These are phyloP conservation scores for Galerucella calmariensis DNA, from an alignment of 2,888 invertebrate species.

Conservation along the genomic window DNA sequence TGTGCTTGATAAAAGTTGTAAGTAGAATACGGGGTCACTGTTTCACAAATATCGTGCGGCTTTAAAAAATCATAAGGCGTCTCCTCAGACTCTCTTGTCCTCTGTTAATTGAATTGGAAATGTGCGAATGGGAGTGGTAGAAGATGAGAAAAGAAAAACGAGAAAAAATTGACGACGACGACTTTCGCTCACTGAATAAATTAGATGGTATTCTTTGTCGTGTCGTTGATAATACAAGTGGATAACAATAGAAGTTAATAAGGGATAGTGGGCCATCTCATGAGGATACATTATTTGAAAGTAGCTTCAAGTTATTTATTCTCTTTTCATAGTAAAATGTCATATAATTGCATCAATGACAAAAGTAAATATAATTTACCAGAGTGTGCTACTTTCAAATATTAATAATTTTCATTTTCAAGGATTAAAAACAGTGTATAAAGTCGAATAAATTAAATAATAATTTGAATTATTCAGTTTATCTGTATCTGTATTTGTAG, in stretches of 20 bases:
- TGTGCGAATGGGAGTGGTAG: slow-evolving; percentile 9
- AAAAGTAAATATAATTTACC: too few relatives aligned
- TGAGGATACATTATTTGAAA: too few relatives aligned
- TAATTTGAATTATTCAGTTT: too few relatives aligned
- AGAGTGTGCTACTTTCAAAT: too few relatives aligned
- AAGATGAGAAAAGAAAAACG: slow-evolving; percentile 1
- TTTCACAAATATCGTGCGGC: slow-evolving; percentile 8
- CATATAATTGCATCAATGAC: too few relatives aligned
- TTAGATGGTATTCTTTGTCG: background rate
- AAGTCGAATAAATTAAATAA: too few relatives aligned
- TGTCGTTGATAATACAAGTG: background rate
- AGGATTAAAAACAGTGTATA: too few relatives aligned
- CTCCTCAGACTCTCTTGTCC: background rate
- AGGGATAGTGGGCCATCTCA: background rate
- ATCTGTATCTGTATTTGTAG: too few relatives aligned
- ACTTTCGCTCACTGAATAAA: slow-evolving; percentile 2
- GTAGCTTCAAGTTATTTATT: too few relatives aligned
- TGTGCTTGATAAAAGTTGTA: slow-evolving; percentile 10
- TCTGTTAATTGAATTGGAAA: slow-evolving; percentile 14
- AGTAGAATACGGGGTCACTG: slow-evolving; percentile 25
- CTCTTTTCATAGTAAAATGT: too few relatives aligned
- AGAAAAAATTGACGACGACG: background rate
- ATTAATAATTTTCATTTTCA: too few relatives aligned
- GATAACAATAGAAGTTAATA: background rate
- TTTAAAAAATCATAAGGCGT: slow-evolving; percentile 10